Percentiles rank a stretch among this genome's conserved stretches.
Evolutionary conservation across 2,888 invertebrate genomes (phyloP).

Genomic region (Oscheius sp.): DNA sequence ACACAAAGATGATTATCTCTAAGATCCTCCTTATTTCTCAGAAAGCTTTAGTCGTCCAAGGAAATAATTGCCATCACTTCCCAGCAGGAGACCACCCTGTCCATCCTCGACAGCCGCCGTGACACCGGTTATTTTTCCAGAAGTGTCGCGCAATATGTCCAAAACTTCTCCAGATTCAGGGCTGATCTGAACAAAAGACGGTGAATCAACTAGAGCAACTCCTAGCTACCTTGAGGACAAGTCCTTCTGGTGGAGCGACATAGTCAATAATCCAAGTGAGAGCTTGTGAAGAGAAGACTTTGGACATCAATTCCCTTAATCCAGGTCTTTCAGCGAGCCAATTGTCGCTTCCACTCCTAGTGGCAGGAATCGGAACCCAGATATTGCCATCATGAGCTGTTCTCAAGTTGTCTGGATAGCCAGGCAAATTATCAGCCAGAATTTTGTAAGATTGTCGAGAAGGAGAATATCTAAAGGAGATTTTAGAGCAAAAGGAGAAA

Average conservation of each 20-base stretch:
- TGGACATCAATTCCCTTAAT: constrained; percentile 45
- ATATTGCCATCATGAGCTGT: constrained; percentile 31
- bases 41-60: constrained; percentile 36
- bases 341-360: constrained; percentile 34
- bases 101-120: constrained; percentile 49
- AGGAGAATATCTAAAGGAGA: constrained; percentile 35
- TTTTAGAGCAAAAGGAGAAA: neutral
- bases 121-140: constrained; percentile 35
- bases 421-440: constrained; percentile 50
- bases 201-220: neutral
- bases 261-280: constrained; percentile 31
- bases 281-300: constrained; percentile 40
- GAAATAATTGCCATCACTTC: constrained; percentile 49
- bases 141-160: constrained; percentile 43
- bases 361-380: constrained; percentile 35
- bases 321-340: constrained; percentile 35
- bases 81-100: constrained; percentile 44
- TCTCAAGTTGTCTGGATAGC: constrained; percentile 57
- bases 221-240: constrained; percentile 39
- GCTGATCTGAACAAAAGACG: constrained; percentile 9
- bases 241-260: constrained; percentile 32
- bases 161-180: constrained; percentile 42
- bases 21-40: neutral
- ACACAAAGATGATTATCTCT: neutral
- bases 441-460: constrained; percentile 31